A percentile compares a stretch with the other conserved stretches of the same genome.
phyloP scores from a whole-genome alignment of 2,888 invertebrate genomes.

The Ceramica pisi region DNA sequence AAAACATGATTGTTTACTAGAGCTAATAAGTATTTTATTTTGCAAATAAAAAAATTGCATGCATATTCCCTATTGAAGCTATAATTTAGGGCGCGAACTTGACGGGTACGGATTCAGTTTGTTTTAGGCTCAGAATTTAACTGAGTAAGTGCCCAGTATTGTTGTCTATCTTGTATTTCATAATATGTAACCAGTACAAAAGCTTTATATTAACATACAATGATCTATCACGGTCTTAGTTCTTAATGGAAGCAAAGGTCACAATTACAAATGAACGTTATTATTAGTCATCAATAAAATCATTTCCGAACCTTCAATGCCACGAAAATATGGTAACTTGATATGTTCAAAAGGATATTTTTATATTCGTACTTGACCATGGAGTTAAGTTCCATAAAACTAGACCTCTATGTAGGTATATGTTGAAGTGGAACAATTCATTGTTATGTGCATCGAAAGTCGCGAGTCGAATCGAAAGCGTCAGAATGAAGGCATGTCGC shows the following conservation, averaged over 20 bases:
- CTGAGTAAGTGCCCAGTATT: not conserved
- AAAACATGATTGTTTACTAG: no score
- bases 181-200: not conserved
- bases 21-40: no score
- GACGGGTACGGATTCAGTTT: not conserved
- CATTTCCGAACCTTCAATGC: conserved; percentile 1
- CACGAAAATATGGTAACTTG: conserved; percentile 12
- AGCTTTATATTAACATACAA: conserved; percentile 22
- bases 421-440: conserved; percentile 50
- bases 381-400: conserved; percentile 7
- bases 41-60: no score
- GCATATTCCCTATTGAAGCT: no score
- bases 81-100: no score
- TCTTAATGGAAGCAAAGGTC: conserved; percentile 4
- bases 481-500: conserved; percentile 73
- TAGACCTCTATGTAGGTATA: not conserved
- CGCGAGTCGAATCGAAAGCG: conserved; percentile 71
- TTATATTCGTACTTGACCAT: conserved; percentile 35
- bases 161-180: not conserved
- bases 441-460: conserved; percentile 70
- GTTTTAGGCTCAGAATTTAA: not conserved
- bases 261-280: conserved; percentile 5
- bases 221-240: not conserved
- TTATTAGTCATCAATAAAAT: conserved; percentile 16
- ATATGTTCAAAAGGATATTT: conserved; percentile 20